Evolutionary conservation across 35 echinoderm and acorn worm species (phyloP).

Genomic region (Ophioderma brevispina): DNA sequence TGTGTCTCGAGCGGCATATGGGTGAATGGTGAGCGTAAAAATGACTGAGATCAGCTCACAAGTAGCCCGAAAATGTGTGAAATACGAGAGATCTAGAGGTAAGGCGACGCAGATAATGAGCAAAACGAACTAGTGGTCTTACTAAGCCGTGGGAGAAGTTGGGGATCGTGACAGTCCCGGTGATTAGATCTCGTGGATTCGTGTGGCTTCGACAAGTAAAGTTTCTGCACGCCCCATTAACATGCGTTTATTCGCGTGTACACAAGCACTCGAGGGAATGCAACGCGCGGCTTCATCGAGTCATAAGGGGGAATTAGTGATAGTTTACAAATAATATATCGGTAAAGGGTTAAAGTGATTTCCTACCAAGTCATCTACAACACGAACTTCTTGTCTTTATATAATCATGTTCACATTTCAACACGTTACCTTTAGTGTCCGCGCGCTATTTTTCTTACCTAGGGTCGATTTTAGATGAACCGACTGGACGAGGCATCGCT

Average conservation of each 20-base stretch:
- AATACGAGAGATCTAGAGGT: neutral
- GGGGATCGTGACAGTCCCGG: neutral
- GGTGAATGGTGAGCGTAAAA: too few relatives aligned
- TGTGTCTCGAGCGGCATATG: too few relatives aligned
- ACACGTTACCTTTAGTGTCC: neutral
- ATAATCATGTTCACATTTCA: neutral
- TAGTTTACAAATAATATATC: constrained; percentile 30
- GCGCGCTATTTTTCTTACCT: constrained; percentile 21
- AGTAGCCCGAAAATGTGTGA: neutral
- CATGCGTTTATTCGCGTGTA: constrained; percentile 9
- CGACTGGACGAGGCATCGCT: constrained; percentile 17
- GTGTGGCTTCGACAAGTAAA: constrained; percentile 22
- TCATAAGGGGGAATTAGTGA: constrained; percentile 21
- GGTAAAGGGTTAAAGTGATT: constrained; percentile 13
- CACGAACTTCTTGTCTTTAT: constrained; percentile 21
- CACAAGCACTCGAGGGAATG: neutral
- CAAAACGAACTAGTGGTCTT: constrained; percentile 45
- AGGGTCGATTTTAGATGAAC: constrained; percentile 66
- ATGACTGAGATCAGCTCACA: neutral
- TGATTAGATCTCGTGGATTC: constrained; percentile 30
- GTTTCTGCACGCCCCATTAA: constrained; percentile 12
- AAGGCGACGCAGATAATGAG: constrained; percentile 26
- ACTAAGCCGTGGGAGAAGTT: neutral
- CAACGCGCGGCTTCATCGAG: neutral
- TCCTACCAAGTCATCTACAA: neutral